Evolutionary conservation across 2,888 invertebrate genomes (phyloP), one percentile per base, ranked within the genome.

Genomic region (Drosophila ochracea): DNA sequence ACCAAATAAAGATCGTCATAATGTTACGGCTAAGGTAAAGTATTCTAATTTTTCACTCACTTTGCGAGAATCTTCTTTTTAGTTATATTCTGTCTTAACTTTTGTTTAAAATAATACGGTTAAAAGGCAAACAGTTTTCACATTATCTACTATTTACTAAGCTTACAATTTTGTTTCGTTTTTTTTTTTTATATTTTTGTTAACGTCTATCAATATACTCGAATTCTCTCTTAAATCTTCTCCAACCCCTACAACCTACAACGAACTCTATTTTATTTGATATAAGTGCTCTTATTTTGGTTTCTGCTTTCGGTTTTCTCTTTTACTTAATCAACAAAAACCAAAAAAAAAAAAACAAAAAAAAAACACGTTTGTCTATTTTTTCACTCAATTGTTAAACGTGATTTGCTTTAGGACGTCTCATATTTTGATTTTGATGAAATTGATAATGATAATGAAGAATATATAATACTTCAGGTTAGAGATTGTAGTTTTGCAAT

Each of bases 1-100:
- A 89, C 98, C 98, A 83, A 97, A 97, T 94, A 95, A 97, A 92
- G 98, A 97, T 93, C 95, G 97, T 93, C 96, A 97, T 94, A 96
- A 95, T 91, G 94, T 96, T 87, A 95, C 96, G 93, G 96, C 96
- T 93, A 97, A 97, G 96, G 97, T 97, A 94, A 94, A 69, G 81
- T 86, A 89, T 78, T 70, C 19, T 61, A 53, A 58, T 60, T 68
- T 64, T 11, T 39, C 25, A 70, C 54, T 67, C 76, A 39, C 28
- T 53, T 25, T 68, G 41, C 54, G 50, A 39, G 50, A 28, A 55
- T 43, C n/a, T 76, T 78, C 2, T 41, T 43, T 35, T 47, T 25
- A 47, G 25, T 47, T 47, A 13, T 35, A 53, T 28, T 63, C 31
- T 58, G 68, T 30, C 11, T 31, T 33, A 37, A 50, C 16, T 13